phyloP scores from a whole-genome alignment of 2,888 invertebrate species.

The Phragmatobia fuliginosa region DNA sequence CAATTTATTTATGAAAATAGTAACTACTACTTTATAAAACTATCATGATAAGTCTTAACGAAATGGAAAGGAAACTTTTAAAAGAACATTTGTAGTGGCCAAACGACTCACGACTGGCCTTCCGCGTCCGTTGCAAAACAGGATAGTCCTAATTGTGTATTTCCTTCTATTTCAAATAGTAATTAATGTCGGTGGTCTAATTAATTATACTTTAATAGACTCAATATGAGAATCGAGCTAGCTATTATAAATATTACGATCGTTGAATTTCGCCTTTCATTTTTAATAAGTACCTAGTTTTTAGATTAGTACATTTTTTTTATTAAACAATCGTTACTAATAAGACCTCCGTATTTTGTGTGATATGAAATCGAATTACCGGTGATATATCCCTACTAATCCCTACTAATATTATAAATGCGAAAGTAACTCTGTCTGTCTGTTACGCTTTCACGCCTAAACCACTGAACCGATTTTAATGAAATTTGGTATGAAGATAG shows the following conservation, averaged over 20 bases:
- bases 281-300: neutral
- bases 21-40: too few relatives aligned
- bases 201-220: neutral
- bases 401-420: too few relatives aligned
- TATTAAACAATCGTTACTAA: neutral
- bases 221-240: neutral
- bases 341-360: neutral
- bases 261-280: neutral
- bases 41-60: neutral
- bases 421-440: too few relatives aligned
- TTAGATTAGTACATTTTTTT: neutral
- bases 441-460: too few relatives aligned
- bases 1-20: too few relatives aligned
- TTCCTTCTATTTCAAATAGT: conserved; percentile 9
- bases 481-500: too few relatives aligned
- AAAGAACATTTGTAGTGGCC: neutral
- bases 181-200: neutral
- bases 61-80: too few relatives aligned
- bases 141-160: conserved; percentile 17
- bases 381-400: too few relatives aligned
- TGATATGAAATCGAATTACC: too few relatives aligned
- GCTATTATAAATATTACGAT: neutral
- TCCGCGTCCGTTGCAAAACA: conserved; percentile 6
- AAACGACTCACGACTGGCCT: neutral
- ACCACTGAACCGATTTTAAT: too few relatives aligned